Base-by-base conservation (phyloP, 2,888 invertebrate genomes). In the Leptothorax acervorum region DNA sequence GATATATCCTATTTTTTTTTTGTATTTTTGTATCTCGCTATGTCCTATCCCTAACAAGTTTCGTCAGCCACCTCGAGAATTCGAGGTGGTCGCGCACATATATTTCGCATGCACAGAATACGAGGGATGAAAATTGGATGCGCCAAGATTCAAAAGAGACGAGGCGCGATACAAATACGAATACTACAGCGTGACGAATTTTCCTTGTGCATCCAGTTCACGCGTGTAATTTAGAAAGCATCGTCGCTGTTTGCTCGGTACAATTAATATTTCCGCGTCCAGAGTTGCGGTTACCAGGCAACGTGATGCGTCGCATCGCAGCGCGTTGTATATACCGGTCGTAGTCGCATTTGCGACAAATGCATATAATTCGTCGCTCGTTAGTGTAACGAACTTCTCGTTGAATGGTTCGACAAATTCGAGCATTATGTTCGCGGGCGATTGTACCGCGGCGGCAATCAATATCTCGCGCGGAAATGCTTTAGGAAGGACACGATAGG, bases 321-420 rank as follows among this genome's bases (percentile, higher is more conserved):
- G 79, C 60, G 85, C 75, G 85, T 83, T 85, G 86, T 78, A 87
- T 86, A 84, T 76, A 81, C 74, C 15, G 35, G 70, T 71, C 75
- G 84, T n/a, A 42, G 42, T 55, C 85, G 85, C 86, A 88, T 89
- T 90, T 88, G 84, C 86, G 84, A 88, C 85, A 87, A 81, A 85
- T 89, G 90, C 87, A 88, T 87, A 89, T 90, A 90, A 90, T 90
- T 90, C 90, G 84, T 86, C 88, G 89, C 89, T 90, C 90, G 90
- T 90, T 90, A 90, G 89, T 88, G 89, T 90, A 90, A 90, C 87
- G 88, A 78, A 89, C 85, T 88, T 86, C 87, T 83, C 86, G 82
- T 81, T 88, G 90, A 90, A 89, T 86, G 88, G 84, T 90, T 90
- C 88, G 87, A 89, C 90, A 89, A 90, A 90, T 90, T 87, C 87